phyloP scores from a whole-genome alignment of 2,888 invertebrate species.

The Coremacera marginata region DNA sequence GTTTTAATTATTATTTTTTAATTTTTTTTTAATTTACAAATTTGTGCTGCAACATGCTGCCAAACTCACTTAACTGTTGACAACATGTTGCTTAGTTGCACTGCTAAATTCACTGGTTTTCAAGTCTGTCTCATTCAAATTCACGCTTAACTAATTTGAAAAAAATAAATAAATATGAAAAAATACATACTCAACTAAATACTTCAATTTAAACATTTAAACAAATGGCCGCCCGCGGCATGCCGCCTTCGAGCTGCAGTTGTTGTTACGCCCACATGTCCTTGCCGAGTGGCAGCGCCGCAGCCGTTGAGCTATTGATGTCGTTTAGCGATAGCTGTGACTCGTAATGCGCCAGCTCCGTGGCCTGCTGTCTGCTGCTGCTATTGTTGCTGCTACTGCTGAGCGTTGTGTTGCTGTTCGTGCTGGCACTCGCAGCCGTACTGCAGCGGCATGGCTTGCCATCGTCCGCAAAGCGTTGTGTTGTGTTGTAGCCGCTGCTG shows the following conservation, averaged over 20 bases:
- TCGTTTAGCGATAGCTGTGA: slow-evolving; percentile 63
- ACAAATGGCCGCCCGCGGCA: slow-evolving; percentile 49
- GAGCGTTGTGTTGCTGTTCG: slow-evolving; percentile 48
- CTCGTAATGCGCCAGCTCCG: slow-evolving; percentile 62
- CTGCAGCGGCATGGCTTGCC: slow-evolving; percentile 47
- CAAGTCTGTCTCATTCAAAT: slow-evolving; percentile 49
- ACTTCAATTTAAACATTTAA: slow-evolving; percentile 45
- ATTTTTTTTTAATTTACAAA: slow-evolving; percentile 28
- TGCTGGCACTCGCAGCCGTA: neutral
- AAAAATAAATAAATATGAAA: neutral
- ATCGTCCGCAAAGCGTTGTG: slow-evolving; percentile 41
- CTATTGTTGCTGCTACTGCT: slow-evolving; percentile 59
- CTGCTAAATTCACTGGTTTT: slow-evolving; percentile 62
- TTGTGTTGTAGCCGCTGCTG: slow-evolving; percentile 19
- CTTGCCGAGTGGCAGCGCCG: slow-evolving; percentile 42
- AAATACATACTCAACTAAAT: neutral
- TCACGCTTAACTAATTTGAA: neutral
- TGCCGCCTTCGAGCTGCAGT: slow-evolving; percentile 43
- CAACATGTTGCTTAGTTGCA: slow-evolving; percentile 35
- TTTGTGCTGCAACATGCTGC: slow-evolving; percentile 44
- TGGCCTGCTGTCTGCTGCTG: slow-evolving; percentile 59
- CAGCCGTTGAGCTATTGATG: slow-evolving; percentile 53
- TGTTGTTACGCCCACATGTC: slow-evolving; percentile 65
- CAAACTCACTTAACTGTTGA: slow-evolving; percentile 40
- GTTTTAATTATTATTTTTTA: slow-evolving; percentile 35